Evolutionary conservation across 2,888 invertebrate species (phyloP).

Genomic region (Stenoptilia bipunctidactyla): DNA sequence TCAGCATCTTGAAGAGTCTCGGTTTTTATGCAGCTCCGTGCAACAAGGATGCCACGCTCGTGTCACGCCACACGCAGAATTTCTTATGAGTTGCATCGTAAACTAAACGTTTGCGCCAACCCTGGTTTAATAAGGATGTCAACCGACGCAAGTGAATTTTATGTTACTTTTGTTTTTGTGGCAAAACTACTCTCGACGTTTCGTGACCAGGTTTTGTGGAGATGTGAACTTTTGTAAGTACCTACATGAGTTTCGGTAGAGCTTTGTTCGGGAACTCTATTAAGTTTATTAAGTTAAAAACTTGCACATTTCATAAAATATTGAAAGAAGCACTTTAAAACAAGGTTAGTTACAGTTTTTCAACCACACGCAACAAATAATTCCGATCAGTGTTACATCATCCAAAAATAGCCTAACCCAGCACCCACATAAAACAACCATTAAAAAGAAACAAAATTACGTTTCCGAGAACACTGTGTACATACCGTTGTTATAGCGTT

Average conservation of each 20-base stretch:
- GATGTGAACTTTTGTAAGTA: neutral
- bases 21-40: constrained; percentile 5
- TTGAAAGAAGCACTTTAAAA: too few relatives aligned
- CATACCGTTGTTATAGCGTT: neutral
- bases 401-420: too few relatives aligned
- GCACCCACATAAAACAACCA: too few relatives aligned
- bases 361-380: too few relatives aligned
- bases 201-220: constrained; percentile 2
- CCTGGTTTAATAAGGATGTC: constrained; percentile 6
- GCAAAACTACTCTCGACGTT: neutral
- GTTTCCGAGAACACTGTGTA: too few relatives aligned
- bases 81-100: constrained; percentile 7
- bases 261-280: too few relatives aligned
- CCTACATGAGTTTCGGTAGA: neutral
- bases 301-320: too few relatives aligned
- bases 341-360: too few relatives aligned
- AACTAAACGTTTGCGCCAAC: constrained; percentile 5
- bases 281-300: too few relatives aligned
- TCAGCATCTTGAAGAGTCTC: too few relatives aligned
- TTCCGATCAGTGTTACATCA: too few relatives aligned
- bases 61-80: constrained; percentile 8
- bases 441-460: too few relatives aligned
- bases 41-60: constrained; percentile 9
- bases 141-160: constrained; percentile 2
- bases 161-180: neutral